Percentiles rank a stretch among this genome's conserved stretches.
phyloP scores from a whole-genome alignment of 2,888 invertebrate species.

The Poecilus cupreus region DNA sequence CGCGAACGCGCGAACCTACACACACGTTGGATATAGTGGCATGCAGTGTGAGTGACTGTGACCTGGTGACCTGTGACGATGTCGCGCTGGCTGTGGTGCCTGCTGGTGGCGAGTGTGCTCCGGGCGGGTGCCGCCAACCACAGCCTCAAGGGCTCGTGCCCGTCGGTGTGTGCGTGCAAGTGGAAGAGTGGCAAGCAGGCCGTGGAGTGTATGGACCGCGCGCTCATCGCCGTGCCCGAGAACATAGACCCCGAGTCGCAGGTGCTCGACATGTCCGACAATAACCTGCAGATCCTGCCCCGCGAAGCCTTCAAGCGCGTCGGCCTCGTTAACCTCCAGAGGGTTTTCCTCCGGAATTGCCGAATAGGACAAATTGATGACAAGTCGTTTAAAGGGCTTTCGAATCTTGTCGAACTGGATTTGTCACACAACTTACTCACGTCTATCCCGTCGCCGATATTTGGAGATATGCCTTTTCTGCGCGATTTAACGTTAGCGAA shows the following conservation, averaged over 20 bases:
- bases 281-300: slow-evolving; percentile 88
- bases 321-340: slow-evolving; percentile 89
- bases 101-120: neutral
- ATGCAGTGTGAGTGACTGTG: slow-evolving; percentile 27
- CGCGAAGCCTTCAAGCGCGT: slow-evolving; percentile 88
- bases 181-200: slow-evolving; percentile 97
- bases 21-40: neutral
- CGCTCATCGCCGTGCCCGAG: slow-evolving; percentile 88
- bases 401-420: slow-evolving; percentile 93
- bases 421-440: slow-evolving; percentile 89
- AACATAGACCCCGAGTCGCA: slow-evolving; percentile 92
- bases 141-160: slow-evolving; percentile 76
- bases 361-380: slow-evolving; percentile 90
- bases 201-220: slow-evolving; percentile 90
- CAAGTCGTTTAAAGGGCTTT: slow-evolving; percentile 88
- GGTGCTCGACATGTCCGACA: slow-evolving; percentile 92
- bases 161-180: slow-evolving; percentile 89
- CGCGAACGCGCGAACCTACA: slow-evolving; percentile 74
- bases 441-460: slow-evolving; percentile 86
- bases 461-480: slow-evolving; percentile 86
- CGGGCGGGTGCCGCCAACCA: too few relatives aligned
- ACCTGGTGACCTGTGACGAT: neutral
- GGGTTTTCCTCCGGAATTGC: slow-evolving; percentile 88
- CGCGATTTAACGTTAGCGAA: slow-evolving; percentile 86
- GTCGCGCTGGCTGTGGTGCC: neutral